phyloP scores from a whole-genome alignment of 2,113 vertebrate genomes.

The Dipodomys spectabilis region DNA sequence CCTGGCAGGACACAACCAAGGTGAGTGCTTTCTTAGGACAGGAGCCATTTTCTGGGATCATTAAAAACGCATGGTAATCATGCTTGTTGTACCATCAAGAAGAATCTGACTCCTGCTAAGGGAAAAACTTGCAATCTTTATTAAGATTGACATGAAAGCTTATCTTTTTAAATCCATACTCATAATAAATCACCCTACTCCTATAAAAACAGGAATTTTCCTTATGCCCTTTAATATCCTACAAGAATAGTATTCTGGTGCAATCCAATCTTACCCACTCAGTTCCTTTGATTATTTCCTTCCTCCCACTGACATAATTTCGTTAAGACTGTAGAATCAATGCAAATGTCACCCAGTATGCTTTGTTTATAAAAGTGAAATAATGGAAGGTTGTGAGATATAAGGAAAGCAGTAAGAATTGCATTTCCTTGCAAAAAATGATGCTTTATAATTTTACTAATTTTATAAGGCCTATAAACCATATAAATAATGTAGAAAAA shows the following conservation, averaged over 20 bases:
- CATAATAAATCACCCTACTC: neutral
- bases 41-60: neutral
- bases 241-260: neutral
- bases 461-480: neutral
- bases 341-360: neutral
- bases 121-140: too few relatives aligned
- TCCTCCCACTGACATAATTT: neutral
- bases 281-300: neutral
- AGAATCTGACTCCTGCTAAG: neutral
- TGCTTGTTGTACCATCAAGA: neutral
- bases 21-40: slow-evolving; percentile 34
- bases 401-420: neutral
- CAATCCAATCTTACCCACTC: neutral
- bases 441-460: neutral
- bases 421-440: too few relatives aligned
- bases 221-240: neutral
- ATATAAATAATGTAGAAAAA: neutral
- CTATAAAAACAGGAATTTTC: neutral
- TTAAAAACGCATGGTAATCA: neutral
- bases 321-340: neutral
- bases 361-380: neutral
- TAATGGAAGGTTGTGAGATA: neutral
- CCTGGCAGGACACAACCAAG: slow-evolving; percentile 62
- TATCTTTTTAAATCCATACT: neutral
- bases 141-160: too few relatives aligned